A percentile compares a stretch with the other conserved stretches of the same genome.
phyloP scores from a whole-genome alignment of 2,113 vertebrate species.

The Protomyctophum bolini region DNA sequence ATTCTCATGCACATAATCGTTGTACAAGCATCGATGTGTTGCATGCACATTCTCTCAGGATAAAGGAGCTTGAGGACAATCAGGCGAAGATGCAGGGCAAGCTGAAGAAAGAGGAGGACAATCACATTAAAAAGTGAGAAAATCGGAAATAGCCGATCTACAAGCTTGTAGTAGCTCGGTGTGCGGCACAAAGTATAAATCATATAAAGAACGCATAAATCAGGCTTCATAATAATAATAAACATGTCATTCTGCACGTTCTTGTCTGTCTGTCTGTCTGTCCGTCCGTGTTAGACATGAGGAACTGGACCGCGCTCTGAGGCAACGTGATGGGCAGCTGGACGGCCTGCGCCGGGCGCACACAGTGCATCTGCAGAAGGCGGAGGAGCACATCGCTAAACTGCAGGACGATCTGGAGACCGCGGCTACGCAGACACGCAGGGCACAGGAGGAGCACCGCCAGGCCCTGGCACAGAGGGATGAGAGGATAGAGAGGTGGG shows the following conservation, averaged over 20 bases:
- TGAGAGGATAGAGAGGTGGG: conserved; percentile 77
- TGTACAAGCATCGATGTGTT: conserved; percentile 6
- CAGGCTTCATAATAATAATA: not conserved
- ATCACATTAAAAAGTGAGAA: conserved; percentile 77
- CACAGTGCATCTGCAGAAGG: conserved; percentile 60
- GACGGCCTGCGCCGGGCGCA: conserved; percentile 58
- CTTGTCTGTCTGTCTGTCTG: not conserved
- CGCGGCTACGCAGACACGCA: conserved; percentile 58
- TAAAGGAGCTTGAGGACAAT: conserved; percentile 74
- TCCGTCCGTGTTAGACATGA: conserved; percentile 69
- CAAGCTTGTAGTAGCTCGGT: not conserved
- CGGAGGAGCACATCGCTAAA: conserved; percentile 63
- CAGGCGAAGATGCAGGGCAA: conserved; percentile 59
- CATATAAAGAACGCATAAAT: no score
- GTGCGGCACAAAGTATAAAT: no score
- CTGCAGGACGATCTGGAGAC: conserved; percentile 67
- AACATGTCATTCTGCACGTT: not conserved
- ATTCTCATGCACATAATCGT: not conserved
- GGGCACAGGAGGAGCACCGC: conserved; percentile 57
- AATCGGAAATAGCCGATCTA: not conserved
- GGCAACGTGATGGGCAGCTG: conserved; percentile 62
- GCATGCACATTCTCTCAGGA: conserved; percentile 63
- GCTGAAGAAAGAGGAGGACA: conserved; percentile 66
- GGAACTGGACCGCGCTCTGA: conserved; percentile 65
- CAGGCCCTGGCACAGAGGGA: conserved; percentile 69